These are phyloP conservation scores for Odocoileus hemionus DNA, from an alignment of 2,113 vertebrate species.

Conservation along the genomic window DNA sequence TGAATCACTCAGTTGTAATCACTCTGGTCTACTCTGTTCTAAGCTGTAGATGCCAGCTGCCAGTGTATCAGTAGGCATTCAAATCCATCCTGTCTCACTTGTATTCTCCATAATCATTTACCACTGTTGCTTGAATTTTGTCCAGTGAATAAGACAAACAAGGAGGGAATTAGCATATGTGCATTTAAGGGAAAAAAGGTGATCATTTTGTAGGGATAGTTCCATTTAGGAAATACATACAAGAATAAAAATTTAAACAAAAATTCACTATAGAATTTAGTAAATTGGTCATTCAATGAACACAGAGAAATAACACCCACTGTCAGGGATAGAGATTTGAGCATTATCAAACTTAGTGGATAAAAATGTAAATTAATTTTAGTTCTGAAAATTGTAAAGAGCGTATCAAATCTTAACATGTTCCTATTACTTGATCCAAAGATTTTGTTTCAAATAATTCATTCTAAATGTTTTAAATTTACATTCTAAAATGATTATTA, in stretches of 20 bases:
- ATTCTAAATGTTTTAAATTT: background rate
- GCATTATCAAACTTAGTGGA: background rate
- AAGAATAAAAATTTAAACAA: background rate
- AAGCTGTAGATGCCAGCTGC: background rate
- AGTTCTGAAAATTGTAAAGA: background rate
- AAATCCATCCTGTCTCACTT: no score
- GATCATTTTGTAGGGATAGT: background rate
- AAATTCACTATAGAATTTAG: background rate
- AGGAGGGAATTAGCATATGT: background rate
- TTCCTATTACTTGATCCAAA: background rate
- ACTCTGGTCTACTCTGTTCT: background rate
- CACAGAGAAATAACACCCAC: background rate
- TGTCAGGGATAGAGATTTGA: background rate
- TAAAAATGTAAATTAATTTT: background rate
- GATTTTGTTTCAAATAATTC: background rate
- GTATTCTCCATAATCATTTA: background rate
- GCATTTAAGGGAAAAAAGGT: background rate
- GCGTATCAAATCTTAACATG: background rate
- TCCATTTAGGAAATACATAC: background rate
- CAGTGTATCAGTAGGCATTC: background rate
- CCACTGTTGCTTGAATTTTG: background rate
- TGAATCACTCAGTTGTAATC: background rate
- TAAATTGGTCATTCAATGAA: background rate
- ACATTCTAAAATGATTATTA: background rate
- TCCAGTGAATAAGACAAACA: background rate